Evolutionary conservation across 23 tunicate species (phyloP).

Genomic region (Clavelina lepadiformis): DNA sequence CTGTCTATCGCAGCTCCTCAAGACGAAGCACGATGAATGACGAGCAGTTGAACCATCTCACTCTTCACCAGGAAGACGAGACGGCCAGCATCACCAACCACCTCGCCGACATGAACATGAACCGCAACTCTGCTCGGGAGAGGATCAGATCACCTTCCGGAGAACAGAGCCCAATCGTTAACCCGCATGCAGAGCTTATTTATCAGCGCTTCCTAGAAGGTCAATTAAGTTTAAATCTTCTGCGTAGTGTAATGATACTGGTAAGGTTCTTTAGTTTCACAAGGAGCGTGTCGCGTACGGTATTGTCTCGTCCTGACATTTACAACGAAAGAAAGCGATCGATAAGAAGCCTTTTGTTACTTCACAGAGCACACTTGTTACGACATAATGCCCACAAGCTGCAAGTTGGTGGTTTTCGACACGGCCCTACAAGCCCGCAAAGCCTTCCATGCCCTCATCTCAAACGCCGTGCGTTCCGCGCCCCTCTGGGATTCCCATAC

Average conservation of each 20-base stretch:
- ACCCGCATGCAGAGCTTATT: slow-evolving; percentile 44
- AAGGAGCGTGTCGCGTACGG: too few relatives aligned
- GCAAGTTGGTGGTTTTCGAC: slow-evolving; percentile 80
- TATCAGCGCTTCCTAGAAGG: slow-evolving; percentile 85
- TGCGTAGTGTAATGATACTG: not conserved
- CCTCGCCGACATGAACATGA: not conserved
- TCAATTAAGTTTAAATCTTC: too few relatives aligned
- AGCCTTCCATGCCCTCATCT: slow-evolving; percentile 74
- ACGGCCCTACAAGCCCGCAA: slow-evolving; percentile 45
- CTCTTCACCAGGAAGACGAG: slow-evolving; percentile 42
- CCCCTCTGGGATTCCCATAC: slow-evolving; percentile 66
- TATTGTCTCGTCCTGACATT: too few relatives aligned
- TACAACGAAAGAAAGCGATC: too few relatives aligned
- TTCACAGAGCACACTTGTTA: slow-evolving; percentile 87
- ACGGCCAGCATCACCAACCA: not conserved
- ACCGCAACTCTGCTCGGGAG: not conserved
- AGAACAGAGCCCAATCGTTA: not conserved
- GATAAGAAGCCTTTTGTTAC: too few relatives aligned
- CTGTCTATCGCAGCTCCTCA: slow-evolving; percentile 7
- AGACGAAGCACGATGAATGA: slow-evolving; percentile 2
- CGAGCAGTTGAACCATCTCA: not conserved
- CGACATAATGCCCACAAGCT: slow-evolving; percentile 92
- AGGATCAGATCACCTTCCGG: slow-evolving; percentile 7
- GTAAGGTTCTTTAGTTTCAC: not conserved
- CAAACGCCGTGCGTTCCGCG: slow-evolving; percentile 65